Evolutionary conservation across 2,113 vertebrate genomes (phyloP).

Genomic region (Meriones unguiculatus): DNA sequence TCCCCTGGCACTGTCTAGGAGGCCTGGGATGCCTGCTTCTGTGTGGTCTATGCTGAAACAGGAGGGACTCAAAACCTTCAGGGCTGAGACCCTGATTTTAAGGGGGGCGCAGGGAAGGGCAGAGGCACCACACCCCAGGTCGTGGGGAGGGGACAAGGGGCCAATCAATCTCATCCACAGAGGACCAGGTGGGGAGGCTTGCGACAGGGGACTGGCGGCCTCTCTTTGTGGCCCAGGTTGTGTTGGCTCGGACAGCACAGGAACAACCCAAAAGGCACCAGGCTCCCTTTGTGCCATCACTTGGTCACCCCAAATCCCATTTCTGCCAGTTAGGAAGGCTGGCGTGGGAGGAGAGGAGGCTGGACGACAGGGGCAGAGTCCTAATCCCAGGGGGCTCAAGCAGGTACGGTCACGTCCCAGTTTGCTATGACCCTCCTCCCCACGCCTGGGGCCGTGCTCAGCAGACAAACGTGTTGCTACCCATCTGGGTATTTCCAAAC

Average conservation of each 20-base stretch:
- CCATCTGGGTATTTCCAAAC: conserved; percentile 67
- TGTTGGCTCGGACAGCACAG: neutral
- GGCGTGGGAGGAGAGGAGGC: conserved; percentile 7
- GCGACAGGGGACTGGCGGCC: neutral
- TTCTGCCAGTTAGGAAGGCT: neutral
- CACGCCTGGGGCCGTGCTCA: neutral
- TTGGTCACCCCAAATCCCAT: conserved; percentile 10
- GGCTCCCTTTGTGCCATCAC: neutral
- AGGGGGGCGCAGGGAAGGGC: neutral
- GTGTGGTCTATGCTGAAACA: conserved; percentile 59
- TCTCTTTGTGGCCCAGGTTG: neutral
- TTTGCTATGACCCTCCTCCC: neutral
- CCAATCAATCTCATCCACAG: conserved; percentile 65
- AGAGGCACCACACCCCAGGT: conserved; percentile 12
- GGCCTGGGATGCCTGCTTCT: conserved; percentile 69
- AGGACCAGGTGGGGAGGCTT: conserved; percentile 60
- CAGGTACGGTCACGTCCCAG: neutral
- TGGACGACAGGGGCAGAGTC: fast-evolving
- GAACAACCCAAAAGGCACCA: neutral
- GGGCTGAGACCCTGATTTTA: conserved; percentile 35
- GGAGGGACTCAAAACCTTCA: conserved; percentile 39
- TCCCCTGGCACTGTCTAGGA: conserved; percentile 30
- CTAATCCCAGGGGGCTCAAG: neutral
- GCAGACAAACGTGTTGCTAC: neutral
- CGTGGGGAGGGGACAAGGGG: neutral